These are phyloP conservation scores for Poeciliopsis turneri DNA, from an alignment of 2,797 vertebrate species.

Conservation along the genomic window DNA sequence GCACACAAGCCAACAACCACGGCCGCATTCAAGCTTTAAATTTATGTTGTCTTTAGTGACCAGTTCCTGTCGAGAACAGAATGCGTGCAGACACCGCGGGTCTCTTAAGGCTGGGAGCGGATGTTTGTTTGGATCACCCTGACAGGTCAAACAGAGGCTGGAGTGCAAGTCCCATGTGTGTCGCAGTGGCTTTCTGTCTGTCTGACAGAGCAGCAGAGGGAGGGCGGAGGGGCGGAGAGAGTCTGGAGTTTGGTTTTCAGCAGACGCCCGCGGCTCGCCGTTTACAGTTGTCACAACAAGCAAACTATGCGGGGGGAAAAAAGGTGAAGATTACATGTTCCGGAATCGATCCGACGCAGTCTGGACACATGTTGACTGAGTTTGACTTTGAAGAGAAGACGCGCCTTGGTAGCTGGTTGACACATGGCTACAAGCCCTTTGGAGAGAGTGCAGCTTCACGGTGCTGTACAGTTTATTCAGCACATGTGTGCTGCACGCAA, in stretches of 20 bases:
- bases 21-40: slow-evolving; percentile 27
- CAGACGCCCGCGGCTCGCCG: slow-evolving; percentile 45
- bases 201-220: slow-evolving; percentile 27
- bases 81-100: slow-evolving; percentile 41
- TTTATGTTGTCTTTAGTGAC: slow-evolving; percentile 47
- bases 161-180: slow-evolving; percentile 30
- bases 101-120: slow-evolving; percentile 34
- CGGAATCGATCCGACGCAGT: slow-evolving; percentile 13
- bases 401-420: slow-evolving; percentile 34
- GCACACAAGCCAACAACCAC: slow-evolving; percentile 47
- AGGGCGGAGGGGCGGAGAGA: neutral
- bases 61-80: slow-evolving; percentile 44
- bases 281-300: slow-evolving; percentile 69
- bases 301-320: slow-evolving; percentile 42
- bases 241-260: slow-evolving; percentile 57
- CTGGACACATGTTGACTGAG: slow-evolving; percentile 20
- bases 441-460: slow-evolving; percentile 62
- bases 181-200: slow-evolving; percentile 22
- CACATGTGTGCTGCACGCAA: slow-evolving; percentile 75
- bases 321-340: slow-evolving; percentile 48
- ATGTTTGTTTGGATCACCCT: slow-evolving; percentile 64
- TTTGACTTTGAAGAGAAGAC: neutral
- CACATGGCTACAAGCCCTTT: slow-evolving; percentile 46
- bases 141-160: slow-evolving; percentile 63
- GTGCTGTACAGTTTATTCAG: slow-evolving; percentile 71